phyloP scores from a whole-genome alignment of 2,888 invertebrate genomes.

The Limnephilus rhombicus region DNA sequence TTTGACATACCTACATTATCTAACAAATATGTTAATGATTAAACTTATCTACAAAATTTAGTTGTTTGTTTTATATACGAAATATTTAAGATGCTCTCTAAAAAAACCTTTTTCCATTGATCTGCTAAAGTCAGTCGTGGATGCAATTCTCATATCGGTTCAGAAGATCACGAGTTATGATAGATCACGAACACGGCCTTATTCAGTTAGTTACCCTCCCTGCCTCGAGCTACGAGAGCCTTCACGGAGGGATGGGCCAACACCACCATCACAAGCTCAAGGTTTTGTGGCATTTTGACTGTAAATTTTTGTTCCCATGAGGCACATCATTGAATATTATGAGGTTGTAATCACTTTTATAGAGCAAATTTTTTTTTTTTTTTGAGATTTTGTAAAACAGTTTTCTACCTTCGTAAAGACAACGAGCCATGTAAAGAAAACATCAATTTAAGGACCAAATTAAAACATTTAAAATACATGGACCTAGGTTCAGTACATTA shows the following conservation, averaged over 20 bases:
- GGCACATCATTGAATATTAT: too few relatives aligned
- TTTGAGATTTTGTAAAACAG: too few relatives aligned
- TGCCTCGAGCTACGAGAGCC: not conserved
- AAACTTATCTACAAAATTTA: not conserved
- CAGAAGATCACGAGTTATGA: not conserved
- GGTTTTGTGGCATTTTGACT: too few relatives aligned
- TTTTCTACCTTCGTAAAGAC: too few relatives aligned
- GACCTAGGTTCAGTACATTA: too few relatives aligned
- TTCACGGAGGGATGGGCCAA: not conserved
- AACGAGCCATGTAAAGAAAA: too few relatives aligned
- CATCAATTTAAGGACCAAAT: too few relatives aligned
- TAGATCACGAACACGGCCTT: not conserved
- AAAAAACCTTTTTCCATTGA: not conserved
- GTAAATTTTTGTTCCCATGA: too few relatives aligned
- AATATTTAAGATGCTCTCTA: not conserved
- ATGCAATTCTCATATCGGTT: not conserved
- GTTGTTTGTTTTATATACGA: not conserved
- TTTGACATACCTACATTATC: too few relatives aligned
- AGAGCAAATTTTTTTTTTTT: too few relatives aligned
- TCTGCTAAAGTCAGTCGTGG: not conserved
- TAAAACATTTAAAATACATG: too few relatives aligned
- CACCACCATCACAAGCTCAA: not conserved
- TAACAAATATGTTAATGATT: not conserved
- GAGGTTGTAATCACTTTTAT: too few relatives aligned
- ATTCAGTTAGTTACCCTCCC: not conserved